These are phyloP conservation scores for Chiloscyllium punctatum DNA, from an alignment of 2,797 vertebrate species.

Conservation along the genomic window DNA sequence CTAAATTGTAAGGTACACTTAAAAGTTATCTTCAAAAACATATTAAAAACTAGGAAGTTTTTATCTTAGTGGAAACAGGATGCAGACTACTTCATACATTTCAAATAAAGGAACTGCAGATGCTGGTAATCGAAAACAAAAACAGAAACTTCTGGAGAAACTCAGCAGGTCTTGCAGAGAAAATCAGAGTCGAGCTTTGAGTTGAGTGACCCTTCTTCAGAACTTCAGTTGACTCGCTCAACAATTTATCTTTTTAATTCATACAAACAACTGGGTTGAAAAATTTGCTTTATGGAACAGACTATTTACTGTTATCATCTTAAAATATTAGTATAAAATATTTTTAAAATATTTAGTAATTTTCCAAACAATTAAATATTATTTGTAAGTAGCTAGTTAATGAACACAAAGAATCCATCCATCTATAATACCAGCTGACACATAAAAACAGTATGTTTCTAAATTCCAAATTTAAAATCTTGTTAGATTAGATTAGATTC, in stretches of 20 bases:
- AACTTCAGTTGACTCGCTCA: too few relatives aligned
- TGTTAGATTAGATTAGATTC: too few relatives aligned
- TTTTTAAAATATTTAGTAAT: neutral
- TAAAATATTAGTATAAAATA: too few relatives aligned
- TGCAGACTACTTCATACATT: neutral
- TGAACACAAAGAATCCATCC: neutral
- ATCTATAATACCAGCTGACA: neutral
- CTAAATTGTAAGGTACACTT: neutral
- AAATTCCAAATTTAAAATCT: neutral
- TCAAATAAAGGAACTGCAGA: too few relatives aligned
- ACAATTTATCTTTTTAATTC: neutral
- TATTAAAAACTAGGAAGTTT: neutral
- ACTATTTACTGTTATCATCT: neutral
- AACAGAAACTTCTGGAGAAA: too few relatives aligned
- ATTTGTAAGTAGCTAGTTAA: neutral
- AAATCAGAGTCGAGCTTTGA: too few relatives aligned
- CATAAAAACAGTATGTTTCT: neutral
- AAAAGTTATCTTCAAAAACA: constrained; percentile 38
- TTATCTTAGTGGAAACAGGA: neutral
- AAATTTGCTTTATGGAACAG: neutral
- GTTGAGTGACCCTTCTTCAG: too few relatives aligned
- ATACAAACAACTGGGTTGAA: neutral
- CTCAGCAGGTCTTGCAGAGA: too few relatives aligned
- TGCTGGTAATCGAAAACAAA: too few relatives aligned
- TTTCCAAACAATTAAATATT: neutral